Conservation (phyloP, 1,140 invertebrate genomes). For the Cyrtorhinus lividipennis region DNA sequence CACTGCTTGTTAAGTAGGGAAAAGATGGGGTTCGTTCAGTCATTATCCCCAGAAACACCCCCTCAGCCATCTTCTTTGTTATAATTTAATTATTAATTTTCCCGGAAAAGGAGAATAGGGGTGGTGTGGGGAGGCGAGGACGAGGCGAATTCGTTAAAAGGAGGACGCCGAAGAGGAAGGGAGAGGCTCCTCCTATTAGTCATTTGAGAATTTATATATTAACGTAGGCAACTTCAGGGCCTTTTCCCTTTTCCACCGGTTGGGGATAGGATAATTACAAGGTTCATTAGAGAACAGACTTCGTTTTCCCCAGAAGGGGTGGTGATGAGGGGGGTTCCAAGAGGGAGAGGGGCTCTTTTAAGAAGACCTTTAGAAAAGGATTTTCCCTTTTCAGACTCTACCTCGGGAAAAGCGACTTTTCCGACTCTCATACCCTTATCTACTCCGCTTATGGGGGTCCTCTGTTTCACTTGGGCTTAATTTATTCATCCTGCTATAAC, state of each 20-base stretch:
- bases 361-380: not conserved
- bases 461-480: not conserved
- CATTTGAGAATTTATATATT: constrained; percentile 14
- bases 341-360: not conserved
- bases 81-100: constrained; percentile 14
- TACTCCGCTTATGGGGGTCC: not conserved
- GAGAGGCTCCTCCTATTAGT: constrained; percentile 4
- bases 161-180: not conserved
- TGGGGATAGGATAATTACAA: constrained; percentile 6
- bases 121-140: not conserved
- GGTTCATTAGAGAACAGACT: constrained; percentile 1
- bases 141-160: not conserved
- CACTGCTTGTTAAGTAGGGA: not conserved
- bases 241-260: not conserved
- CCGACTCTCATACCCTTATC: too few species aligned
- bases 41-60: not conserved
- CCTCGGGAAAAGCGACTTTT: not conserved
- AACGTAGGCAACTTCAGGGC: not conserved
- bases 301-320: not conserved
- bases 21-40: not conserved
- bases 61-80: not conserved
- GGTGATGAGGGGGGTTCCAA: not conserved
- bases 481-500: not conserved
- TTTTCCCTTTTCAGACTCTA: not conserved
- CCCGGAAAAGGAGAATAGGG: not conserved